Percentiles rank a stretch among this genome's conserved stretches.
phyloP scores from a whole-genome alignment of 2,888 invertebrate genomes.

The Liposcelis brunnea region DNA sequence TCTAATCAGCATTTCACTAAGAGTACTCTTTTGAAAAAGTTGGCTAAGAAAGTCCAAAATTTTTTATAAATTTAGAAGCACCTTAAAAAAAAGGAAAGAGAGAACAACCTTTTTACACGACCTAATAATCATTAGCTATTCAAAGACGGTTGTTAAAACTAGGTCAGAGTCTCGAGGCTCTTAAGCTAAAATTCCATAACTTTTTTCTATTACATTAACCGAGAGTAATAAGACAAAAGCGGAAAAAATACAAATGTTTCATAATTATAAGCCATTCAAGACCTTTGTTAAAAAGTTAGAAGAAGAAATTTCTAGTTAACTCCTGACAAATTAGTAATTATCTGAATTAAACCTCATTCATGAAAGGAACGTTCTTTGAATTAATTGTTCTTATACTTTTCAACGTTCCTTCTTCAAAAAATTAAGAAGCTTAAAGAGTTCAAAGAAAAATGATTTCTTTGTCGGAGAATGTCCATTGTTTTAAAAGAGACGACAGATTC shows the following conservation, averaged over 20 bases:
- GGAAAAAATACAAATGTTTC: slow-evolving; percentile 5
- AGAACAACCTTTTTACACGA: no score
- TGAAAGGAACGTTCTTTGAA: slow-evolving; percentile 6
- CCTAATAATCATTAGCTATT: no score
- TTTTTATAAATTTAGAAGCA: background rate
- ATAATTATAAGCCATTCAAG: slow-evolving; percentile 6
- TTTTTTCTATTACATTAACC: no score
- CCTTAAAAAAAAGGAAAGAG: background rate
- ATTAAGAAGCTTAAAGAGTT: slow-evolving; percentile 2
- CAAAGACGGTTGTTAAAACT: no score
- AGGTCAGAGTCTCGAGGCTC: no score
- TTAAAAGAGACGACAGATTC: no score
- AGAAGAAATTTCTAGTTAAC: slow-evolving; percentile 3
- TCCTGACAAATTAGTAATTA: slow-evolving; percentile 9
- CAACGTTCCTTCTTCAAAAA: background rate
- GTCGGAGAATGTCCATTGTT: background rate
- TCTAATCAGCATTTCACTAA: no score
- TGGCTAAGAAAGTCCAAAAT: background rate
- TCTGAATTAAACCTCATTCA: slow-evolving; percentile 8
- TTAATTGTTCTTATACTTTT: slow-evolving; percentile 4
- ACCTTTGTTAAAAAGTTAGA: slow-evolving; percentile 5
- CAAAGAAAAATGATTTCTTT: background rate
- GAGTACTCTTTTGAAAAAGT: no score
- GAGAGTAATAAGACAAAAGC: background rate
- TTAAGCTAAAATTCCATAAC: no score